Conservation (phyloP, 2,797 vertebrate species). For the Sylvia borin region DNA sequence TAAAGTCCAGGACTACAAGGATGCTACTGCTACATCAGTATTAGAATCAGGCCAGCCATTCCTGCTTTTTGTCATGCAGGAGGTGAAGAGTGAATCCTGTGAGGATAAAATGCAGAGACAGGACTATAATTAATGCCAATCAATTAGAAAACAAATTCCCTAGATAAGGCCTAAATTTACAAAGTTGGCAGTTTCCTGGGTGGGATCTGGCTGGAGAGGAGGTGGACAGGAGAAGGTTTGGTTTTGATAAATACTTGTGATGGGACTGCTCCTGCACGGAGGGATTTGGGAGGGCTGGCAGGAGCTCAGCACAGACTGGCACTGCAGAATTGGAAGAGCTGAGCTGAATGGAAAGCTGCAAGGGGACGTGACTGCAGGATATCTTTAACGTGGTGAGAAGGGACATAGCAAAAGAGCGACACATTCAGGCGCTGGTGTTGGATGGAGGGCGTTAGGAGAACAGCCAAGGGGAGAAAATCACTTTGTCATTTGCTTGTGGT, state of each 20-base stretch:
- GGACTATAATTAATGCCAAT: neutral
- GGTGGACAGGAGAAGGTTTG: neutral
- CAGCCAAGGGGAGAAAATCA: neutral
- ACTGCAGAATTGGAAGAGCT: neutral
- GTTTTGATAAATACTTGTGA: neutral
- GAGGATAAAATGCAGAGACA: neutral
- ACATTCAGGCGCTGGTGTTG: neutral
- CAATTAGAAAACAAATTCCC: neutral
- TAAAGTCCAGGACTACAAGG: neutral
- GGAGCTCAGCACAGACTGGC: neutral
- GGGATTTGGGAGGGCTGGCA: neutral
- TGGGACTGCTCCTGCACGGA: rapidly evolving
- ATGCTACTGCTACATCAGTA: rapidly evolving
- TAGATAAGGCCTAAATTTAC: neutral
- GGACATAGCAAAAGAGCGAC: neutral
- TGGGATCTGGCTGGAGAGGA: neutral
- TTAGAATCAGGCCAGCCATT: neutral
- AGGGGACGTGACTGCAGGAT: rapidly evolving
- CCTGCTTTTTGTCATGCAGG: neutral
- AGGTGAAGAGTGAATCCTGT: neutral
- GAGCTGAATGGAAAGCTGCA: neutral
- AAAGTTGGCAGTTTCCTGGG: neutral
- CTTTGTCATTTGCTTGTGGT: neutral
- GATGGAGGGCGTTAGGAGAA: neutral
- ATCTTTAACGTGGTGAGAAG: rapidly evolving